A percentile compares a stretch with the other conserved stretches of the same genome.
phyloP scores from a whole-genome alignment of 2,888 invertebrate species.

The Zeuzera pyrina region DNA sequence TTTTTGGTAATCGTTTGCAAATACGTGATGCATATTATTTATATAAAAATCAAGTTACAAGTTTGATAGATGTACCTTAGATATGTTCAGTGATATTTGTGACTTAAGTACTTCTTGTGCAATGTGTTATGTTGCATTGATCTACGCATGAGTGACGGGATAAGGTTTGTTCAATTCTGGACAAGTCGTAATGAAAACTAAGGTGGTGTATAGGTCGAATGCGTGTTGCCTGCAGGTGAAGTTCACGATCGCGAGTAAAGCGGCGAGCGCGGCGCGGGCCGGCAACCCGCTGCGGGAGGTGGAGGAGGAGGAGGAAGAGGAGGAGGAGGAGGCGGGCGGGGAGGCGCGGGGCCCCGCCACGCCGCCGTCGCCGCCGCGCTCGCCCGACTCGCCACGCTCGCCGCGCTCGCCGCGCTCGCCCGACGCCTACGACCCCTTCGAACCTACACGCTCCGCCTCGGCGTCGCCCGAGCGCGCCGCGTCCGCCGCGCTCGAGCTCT shows the following conservation, averaged over 20 bases:
- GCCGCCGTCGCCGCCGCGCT: constrained; percentile 59
- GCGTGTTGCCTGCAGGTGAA: constrained; percentile 16
- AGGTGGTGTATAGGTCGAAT: too few relatives aligned
- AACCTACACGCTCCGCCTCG: constrained; percentile 88
- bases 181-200: too few relatives aligned
- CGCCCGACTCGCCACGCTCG: constrained; percentile 83
- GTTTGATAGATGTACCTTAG: too few relatives aligned
- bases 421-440: constrained; percentile 92
- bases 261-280: constrained; percentile 60
- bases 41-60: too few relatives aligned
- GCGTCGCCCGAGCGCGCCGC: constrained; percentile 30
- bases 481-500: constrained; percentile 16
- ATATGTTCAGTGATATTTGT: too few relatives aligned
- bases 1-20: too few relatives aligned
- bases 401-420: constrained; percentile 80
- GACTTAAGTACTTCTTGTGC: too few relatives aligned
- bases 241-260: constrained; percentile 14
- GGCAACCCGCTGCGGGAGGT: constrained; percentile 80
- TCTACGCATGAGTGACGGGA: too few relatives aligned
- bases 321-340: constrained; percentile 65
- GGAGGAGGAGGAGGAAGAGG: constrained; percentile 78
- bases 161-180: too few relatives aligned
- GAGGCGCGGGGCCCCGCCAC: constrained; percentile 64
- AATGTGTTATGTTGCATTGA: too few relatives aligned
- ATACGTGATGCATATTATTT: too few relatives aligned